Evolutionary conservation across 2,797 vertebrate species (phyloP).

Genomic region (Lagorchestes hirsutus): DNA sequence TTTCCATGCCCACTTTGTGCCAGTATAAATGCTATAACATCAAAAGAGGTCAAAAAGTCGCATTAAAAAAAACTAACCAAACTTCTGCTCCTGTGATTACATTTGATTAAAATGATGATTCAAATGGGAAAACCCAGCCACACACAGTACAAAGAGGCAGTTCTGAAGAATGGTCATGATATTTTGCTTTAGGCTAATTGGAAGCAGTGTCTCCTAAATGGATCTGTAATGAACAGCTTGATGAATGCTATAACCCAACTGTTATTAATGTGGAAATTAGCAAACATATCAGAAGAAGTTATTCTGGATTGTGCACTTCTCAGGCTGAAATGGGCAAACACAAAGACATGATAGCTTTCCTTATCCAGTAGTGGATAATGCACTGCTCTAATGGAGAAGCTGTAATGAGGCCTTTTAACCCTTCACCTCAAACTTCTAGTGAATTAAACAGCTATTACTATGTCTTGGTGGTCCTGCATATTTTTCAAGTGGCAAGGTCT

Average conservation of each 20-base stretch:
- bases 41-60: slow-evolving; percentile 1
- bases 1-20: background rate
- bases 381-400: slow-evolving; percentile 34
- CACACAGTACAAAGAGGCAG: slow-evolving; percentile 70
- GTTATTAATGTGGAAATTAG: slow-evolving; percentile 80
- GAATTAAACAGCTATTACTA: slow-evolving; percentile 67
- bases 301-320: slow-evolving; percentile 65
- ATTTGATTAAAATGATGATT: slow-evolving; percentile 21
- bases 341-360: slow-evolving; percentile 59
- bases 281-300: slow-evolving; percentile 74
- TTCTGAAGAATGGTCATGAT: slow-evolving; percentile 74
- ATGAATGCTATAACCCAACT: slow-evolving; percentile 77
- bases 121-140: slow-evolving; percentile 66
- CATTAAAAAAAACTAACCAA: background rate
- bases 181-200: slow-evolving; percentile 81
- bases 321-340: slow-evolving; percentile 68
- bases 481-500: slow-evolving; percentile 61
- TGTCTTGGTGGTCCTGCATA: slow-evolving; percentile 42
- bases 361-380: slow-evolving; percentile 49
- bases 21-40: background rate
- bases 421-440: slow-evolving; percentile 53
- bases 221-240: slow-evolving; percentile 80
- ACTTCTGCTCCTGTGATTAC: slow-evolving; percentile 14
- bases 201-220: slow-evolving; percentile 78
- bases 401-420: slow-evolving; percentile 63